phyloP scores from a whole-genome alignment of 1,140 invertebrate genomes.

The Theocolax elegans region DNA sequence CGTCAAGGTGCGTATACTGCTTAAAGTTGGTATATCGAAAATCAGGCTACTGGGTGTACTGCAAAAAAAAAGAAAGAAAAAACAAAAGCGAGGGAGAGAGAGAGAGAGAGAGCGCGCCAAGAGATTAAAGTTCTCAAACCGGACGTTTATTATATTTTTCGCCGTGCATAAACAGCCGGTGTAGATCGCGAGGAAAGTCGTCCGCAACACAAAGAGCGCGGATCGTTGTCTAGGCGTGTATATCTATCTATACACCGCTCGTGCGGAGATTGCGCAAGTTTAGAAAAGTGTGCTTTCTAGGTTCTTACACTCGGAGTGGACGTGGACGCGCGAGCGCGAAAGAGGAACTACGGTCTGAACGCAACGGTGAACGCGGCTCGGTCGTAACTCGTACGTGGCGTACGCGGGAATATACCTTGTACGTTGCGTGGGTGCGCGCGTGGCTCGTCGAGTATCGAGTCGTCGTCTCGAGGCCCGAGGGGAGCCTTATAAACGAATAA shows the following conservation, averaged over 20 bases:
- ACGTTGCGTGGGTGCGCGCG: background rate
- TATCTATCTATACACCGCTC: background rate
- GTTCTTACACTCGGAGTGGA: constrained; percentile 11
- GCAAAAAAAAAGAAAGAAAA: too few relatives aligned
- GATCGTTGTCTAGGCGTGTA: background rate
- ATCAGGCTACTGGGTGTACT: too few relatives aligned
- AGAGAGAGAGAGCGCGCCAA: too few relatives aligned
- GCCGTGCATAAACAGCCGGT: too few relatives aligned
- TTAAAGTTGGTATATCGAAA: too few relatives aligned
- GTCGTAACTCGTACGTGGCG: too few relatives aligned
- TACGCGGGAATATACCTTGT: too few relatives aligned
- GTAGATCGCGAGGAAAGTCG: background rate
- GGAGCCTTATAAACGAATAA: background rate
- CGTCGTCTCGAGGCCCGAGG: background rate
- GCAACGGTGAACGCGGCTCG: constrained; percentile 39
- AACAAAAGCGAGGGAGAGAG: too few relatives aligned
- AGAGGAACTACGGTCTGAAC: constrained; percentile 62
- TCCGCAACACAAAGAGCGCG: background rate
- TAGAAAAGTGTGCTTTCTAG: constrained; percentile 60
- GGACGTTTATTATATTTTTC: too few relatives aligned
- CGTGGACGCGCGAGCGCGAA: constrained; percentile 24
- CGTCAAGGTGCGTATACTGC: too few relatives aligned
- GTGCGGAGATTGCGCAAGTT: constrained; percentile 54
- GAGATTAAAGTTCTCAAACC: too few relatives aligned
- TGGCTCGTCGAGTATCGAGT: background rate